phyloP scores from a whole-genome alignment of 2,888 invertebrate species.

The Cabera pusaria region DNA sequence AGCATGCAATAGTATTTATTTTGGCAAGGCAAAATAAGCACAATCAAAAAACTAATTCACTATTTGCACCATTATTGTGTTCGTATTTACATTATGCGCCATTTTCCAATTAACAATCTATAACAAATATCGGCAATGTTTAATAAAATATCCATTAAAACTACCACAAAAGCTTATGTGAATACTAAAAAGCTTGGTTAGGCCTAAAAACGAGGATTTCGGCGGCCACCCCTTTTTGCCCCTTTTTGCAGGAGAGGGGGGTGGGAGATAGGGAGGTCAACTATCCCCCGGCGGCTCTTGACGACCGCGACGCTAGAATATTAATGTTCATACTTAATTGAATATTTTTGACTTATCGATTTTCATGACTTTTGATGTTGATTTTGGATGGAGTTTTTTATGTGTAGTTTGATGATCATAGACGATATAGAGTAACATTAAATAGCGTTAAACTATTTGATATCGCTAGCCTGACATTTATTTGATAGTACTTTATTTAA shows the following conservation, averaged over 20 bases:
- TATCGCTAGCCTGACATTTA: too few relatives aligned
- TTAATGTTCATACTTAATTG: slow-evolving; percentile 74
- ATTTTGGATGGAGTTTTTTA: too few relatives aligned
- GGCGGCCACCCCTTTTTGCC: slow-evolving; percentile 48
- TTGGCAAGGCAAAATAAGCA: too few relatives aligned
- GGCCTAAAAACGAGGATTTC: slow-evolving; percentile 79
- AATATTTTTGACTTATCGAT: slow-evolving; percentile 69
- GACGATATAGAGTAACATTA: too few relatives aligned
- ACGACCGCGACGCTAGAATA: slow-evolving; percentile 75
- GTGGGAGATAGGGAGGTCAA: slow-evolving; percentile 49
- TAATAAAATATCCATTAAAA: slow-evolving; percentile 43
- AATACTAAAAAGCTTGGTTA: slow-evolving; percentile 73
- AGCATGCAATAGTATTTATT: too few relatives aligned
- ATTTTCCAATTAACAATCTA: slow-evolving; percentile 24
- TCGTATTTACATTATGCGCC: background rate
- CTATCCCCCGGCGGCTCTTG: slow-evolving; percentile 70
- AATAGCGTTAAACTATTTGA: too few relatives aligned
- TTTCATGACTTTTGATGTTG: slow-evolving; percentile 50
- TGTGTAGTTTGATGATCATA: too few relatives aligned
- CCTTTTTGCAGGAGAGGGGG: slow-evolving; percentile 36
- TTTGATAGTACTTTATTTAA: too few relatives aligned
- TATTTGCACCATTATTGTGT: too few relatives aligned
- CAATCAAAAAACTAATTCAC: too few relatives aligned
- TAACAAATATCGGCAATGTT: slow-evolving; percentile 19
- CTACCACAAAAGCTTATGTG: slow-evolving; percentile 58